Base-by-base conservation (phyloP, 2,797 vertebrate genomes). In the Enteromius mattozi region DNA sequence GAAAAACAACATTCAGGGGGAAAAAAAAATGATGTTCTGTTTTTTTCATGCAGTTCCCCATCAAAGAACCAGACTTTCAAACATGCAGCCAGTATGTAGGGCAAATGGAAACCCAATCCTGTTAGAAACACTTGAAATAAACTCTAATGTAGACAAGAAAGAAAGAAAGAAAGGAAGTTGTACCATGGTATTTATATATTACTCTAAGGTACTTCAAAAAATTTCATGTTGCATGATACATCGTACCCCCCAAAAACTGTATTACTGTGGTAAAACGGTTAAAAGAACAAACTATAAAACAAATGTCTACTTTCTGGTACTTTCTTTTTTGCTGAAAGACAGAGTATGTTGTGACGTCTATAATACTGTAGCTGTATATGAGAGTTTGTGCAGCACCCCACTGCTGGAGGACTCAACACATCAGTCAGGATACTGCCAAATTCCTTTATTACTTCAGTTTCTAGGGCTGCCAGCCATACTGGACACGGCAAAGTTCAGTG, bases 111-210 rank as follows among this genome's bases (percentile, higher is more conserved):
- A 89, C 85, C 10, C 87, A 92, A 90, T 91, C 91, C 91, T 90
- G 90, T 93, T 92, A 89, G 88, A 88, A 93, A 91, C 69, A 88
- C 88, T 71, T 37, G 27, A 89, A 90, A 94, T 93, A 91, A 89
- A 91, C 90, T 82, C 90, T 82, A 78, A 37, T 72, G 37, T 24
- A 10, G 13, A 69, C 30, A 37, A 16, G 4, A 66, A 5, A 47
- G 56, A 59, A 35, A 79, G 10, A 59, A 6, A 40, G 8, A 17
- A 8, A 68, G 45, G n/a, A 2, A 56, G 21, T 27, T 30, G 24
- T 13, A 27, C n/a, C 59, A 63, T 30, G 13, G 2, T 63, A 30
- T 63, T 63, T 16, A 63, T 63, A 7, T 63, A 63, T 33, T 63
- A 30, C 14, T 33, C 12, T 1, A 59, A 56, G 54, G 19, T n/a